Base-by-base conservation (phyloP, 2,888 invertebrate genomes). In the Sinotaia quadrata region DNA sequence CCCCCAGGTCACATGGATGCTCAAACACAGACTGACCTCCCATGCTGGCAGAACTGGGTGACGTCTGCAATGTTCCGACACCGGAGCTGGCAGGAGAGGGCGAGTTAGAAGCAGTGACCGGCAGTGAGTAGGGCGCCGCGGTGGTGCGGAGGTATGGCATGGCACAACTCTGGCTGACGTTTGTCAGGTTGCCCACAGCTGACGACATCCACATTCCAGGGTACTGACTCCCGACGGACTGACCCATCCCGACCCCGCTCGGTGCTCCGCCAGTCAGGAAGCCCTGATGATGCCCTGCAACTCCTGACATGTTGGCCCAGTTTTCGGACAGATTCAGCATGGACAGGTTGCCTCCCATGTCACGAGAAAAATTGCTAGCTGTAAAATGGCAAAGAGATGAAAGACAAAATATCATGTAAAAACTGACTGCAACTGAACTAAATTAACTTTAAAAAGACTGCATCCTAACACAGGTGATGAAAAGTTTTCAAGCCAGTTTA, bases 111-210 rank as follows among this genome's bases (percentile, higher is more conserved):
- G 79, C 77, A 51, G 80, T 68, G 51, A 77, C 75, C 34, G 79
- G 76, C 31, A 83, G 75, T 33, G 82, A 77, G 73, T 84, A 83
- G 58, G 81, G 78, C 3, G 68, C 74, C 57, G 78, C 72, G 36
- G 76, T 73, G 37, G 80, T 72, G 12, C 82, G 79, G 60, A 82
- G 79, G 73, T 83, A 81, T 15, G 83, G 83, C 81, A 84, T 82
- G 65, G 82, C 80, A 76, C 83, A 84, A 75, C 80, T 84, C 74
- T 84, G 84, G 76, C 83, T 83, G 63, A 81, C 77, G 54, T 63
- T 63, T 61, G 83, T 77, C 34, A 84, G 75, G 63, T 84, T 84
- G 68, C 83, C 77, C 68, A 82, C 79, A 27, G 78, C 72, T 8
- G 79, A 78, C 76, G 79, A 77, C 79, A 81, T 81, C 83, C 83